These are phyloP conservation scores for Numida meleagris DNA, from an alignment of 2,113 vertebrate genomes.

Conservation along the genomic window DNA sequence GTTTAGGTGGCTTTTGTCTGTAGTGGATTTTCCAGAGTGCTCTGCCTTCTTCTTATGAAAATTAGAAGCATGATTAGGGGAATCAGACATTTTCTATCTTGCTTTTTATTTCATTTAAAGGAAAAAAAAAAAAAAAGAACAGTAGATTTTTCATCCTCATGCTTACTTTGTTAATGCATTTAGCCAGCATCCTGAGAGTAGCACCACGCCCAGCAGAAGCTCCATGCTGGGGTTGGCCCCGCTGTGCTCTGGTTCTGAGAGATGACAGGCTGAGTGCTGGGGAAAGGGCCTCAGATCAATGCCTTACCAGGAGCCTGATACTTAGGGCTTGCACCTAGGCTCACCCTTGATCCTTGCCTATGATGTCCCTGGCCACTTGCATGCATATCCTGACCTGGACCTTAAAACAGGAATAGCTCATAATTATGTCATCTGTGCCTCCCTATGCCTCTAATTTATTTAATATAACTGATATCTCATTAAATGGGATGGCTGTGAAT, in stretches of 20 bases:
- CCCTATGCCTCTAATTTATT: not conserved
- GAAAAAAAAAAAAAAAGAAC: not conserved
- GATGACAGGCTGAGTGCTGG: too few relatives aligned
- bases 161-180: not conserved
- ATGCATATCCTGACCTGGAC: not conserved
- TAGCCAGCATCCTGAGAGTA: not conserved
- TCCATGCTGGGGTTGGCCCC: not conserved
- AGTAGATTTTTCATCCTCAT: not conserved
- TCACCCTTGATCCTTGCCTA: not conserved
- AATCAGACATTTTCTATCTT: not conserved
- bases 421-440: not conserved
- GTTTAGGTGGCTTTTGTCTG: not conserved
- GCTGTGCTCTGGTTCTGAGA: rapidly evolving
- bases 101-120: not conserved
- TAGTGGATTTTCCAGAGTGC: not conserved
- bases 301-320: rapidly evolving
- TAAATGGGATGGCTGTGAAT: not conserved
- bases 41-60: not conserved
- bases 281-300: not conserved
- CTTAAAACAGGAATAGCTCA: not conserved
- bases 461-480: not conserved
- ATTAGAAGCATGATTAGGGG: not conserved
- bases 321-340: not conserved
- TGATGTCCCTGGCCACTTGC: not conserved
- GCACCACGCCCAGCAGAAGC: not conserved